Evolutionary conservation across 2,797 vertebrate genomes (phyloP).

Genomic region (Dallia pectoralis): DNA sequence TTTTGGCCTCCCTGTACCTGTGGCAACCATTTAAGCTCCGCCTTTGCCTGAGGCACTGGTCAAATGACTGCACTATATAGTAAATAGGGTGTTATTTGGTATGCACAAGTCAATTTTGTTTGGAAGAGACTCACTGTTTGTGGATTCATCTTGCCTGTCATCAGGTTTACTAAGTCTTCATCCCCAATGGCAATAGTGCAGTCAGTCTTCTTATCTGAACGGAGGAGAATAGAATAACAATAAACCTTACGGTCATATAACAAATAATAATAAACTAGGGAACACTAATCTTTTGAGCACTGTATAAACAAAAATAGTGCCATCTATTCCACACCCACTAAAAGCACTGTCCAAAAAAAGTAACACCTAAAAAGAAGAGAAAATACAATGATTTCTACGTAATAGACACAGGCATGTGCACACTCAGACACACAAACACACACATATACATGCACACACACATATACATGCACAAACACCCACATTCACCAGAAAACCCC

Average conservation of each 20-base stretch:
- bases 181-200: conserved; percentile 88
- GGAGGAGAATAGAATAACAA: background rate
- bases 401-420: background rate
- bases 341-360: background rate
- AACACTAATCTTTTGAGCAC: too few species aligned
- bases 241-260: too few species aligned
- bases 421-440: background rate
- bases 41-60: background rate
- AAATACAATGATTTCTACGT: background rate
- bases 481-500: too few species aligned
- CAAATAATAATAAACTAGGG: too few species aligned
- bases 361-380: background rate
- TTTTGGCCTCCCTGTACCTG: too few species aligned
- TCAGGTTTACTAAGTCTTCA: conserved; percentile 81
- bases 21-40: too few species aligned
- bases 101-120: too few species aligned
- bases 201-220: conserved; percentile 83
- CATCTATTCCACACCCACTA: background rate
- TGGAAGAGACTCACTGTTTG: conserved; percentile 77
- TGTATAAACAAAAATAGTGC: too few species aligned
- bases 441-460: background rate
- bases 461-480: background rate
- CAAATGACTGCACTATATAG: background rate
- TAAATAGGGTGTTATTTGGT: background rate
- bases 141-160: conserved; percentile 92